Conservation (phyloP, 2,888 invertebrate species). For the Caenorhabditis virilis region DNA sequence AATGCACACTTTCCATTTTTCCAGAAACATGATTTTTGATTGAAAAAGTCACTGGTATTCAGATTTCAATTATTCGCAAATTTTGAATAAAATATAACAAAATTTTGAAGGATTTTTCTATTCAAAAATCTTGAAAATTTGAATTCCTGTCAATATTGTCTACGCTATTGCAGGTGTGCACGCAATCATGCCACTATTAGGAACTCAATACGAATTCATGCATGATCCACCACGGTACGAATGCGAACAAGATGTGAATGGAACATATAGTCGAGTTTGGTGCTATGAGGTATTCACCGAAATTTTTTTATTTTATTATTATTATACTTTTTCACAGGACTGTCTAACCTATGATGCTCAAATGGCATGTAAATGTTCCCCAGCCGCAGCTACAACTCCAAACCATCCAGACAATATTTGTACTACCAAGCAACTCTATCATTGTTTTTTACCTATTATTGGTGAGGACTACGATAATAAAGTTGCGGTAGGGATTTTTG, state of each 20-base stretch:
- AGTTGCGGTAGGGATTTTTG: constrained; percentile 1
- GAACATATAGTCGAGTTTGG: constrained; percentile 57
- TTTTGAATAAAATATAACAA: too few relatives aligned
- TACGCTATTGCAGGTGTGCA: constrained; percentile 60
- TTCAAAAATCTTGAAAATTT: too few relatives aligned
- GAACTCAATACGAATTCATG: constrained; percentile 64
- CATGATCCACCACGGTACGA: constrained; percentile 60
- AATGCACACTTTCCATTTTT: too few relatives aligned
- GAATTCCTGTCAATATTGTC: too few relatives aligned
- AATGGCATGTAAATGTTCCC: constrained; percentile 57
- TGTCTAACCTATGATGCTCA: constrained; percentile 56
- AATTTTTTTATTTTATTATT: too few relatives aligned
- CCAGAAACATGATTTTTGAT: too few relatives aligned
- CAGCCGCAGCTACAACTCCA: constrained; percentile 52
- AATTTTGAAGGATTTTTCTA: too few relatives aligned
- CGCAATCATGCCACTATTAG: constrained; percentile 63
- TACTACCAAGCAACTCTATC: constrained; percentile 51
- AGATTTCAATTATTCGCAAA: too few relatives aligned
- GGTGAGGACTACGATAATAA: constrained; percentile 26
- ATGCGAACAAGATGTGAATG: constrained; percentile 48
- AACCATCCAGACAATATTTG: constrained; percentile 47
- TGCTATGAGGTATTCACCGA: constrained; percentile 62
- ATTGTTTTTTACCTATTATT: constrained; percentile 46
- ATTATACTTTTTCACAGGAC: constrained; percentile 6
- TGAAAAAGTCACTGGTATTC: too few relatives aligned